These are phyloP conservation scores for Takifugu bimaculatus DNA, from an alignment of 2,113 vertebrate species.

Conservation along the genomic window DNA sequence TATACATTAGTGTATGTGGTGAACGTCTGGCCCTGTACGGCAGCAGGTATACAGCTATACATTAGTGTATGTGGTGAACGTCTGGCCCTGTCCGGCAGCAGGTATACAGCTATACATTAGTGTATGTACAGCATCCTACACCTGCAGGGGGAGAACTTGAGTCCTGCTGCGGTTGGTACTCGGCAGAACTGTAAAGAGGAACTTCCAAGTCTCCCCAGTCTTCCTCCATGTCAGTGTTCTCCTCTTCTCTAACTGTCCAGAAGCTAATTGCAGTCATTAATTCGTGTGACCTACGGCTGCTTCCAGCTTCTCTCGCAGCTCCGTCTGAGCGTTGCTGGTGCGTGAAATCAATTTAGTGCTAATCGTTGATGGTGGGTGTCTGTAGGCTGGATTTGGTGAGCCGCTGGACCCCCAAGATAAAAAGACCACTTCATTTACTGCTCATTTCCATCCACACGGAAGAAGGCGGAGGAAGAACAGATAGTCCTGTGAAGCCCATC, in stretches of 20 bases:
- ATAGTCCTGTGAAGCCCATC: too few species aligned
- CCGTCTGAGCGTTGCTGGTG: conserved; percentile 44
- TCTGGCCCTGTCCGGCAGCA: too few species aligned
- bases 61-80: too few species aligned
- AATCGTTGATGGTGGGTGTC: conserved; percentile 51
- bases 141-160: too few species aligned
- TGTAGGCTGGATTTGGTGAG: conserved; percentile 28
- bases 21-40: too few species aligned
- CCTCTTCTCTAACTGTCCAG: conserved; percentile 39
- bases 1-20: too few species aligned
- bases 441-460: conserved; percentile 21
- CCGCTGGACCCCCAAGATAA: conserved; percentile 31
- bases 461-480: conserved; percentile 1
- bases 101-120: too few species aligned
- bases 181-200: neutral
- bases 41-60: too few species aligned
- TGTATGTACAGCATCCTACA: too few species aligned
- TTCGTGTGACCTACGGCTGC: conserved; percentile 51
- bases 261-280: conserved; percentile 60
- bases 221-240: conserved; percentile 18
- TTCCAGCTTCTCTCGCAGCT: conserved; percentile 47
- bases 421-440: conserved; percentile 43
- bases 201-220: neutral
- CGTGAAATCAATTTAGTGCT: conserved; percentile 61
- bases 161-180: too few species aligned